These are phyloP conservation scores for Gastrophysa polygoni DNA, from an alignment of 2,888 invertebrate species.

Conservation along the genomic window DNA sequence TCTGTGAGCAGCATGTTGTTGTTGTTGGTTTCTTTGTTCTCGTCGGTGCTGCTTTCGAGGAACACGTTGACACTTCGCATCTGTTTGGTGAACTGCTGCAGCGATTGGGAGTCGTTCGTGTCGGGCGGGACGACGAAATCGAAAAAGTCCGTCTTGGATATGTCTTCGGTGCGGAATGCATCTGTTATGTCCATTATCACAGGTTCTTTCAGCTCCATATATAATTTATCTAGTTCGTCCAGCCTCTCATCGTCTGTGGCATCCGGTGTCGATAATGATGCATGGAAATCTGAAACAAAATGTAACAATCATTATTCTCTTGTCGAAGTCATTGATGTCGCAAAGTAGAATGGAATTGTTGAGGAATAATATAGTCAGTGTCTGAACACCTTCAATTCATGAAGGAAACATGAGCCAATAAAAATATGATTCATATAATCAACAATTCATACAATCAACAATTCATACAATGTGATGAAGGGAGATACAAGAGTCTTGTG, in stretches of 20 bases:
- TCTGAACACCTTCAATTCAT: no score
- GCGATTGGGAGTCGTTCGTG: slow-evolving; percentile 68
- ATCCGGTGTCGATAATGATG: neutral
- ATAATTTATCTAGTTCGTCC: slow-evolving; percentile 11
- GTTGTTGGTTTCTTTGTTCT: slow-evolving; percentile 66
- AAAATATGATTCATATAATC: no score
- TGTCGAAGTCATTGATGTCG: no score
- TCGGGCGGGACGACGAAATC: slow-evolving; percentile 86
- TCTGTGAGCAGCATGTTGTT: slow-evolving; percentile 51
- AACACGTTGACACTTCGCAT: slow-evolving; percentile 73
- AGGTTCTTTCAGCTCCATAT: slow-evolving; percentile 54
- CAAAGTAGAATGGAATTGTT: no score
- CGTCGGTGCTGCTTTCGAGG: slow-evolving; percentile 64
- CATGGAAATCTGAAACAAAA: slow-evolving; percentile 29
- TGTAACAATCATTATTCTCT: neutral
- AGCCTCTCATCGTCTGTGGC: slow-evolving; percentile 17
- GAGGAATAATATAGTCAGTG: no score
- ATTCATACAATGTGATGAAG: no score
- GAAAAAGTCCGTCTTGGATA: slow-evolving; percentile 87
- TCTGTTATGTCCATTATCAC: slow-evolving; percentile 84
- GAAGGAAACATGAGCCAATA: no score
- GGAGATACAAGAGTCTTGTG: no score
- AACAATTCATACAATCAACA: no score
- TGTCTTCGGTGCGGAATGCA: slow-evolving; percentile 77
- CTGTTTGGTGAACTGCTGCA: slow-evolving; percentile 69